phyloP scores from a whole-genome alignment of 2,113 vertebrate genomes.

The Spheniscus mendiculus region DNA sequence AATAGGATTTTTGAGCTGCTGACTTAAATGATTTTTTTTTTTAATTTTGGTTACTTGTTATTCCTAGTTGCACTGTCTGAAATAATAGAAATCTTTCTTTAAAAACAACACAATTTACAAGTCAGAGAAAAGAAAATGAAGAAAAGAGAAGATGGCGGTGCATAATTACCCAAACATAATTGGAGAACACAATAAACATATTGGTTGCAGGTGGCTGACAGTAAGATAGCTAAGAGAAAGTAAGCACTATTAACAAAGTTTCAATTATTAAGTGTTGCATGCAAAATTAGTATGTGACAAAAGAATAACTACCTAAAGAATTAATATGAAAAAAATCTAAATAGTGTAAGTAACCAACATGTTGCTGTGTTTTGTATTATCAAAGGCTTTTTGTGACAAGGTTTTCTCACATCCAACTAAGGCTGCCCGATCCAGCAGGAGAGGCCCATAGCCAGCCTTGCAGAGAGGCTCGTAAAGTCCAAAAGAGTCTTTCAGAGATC shows the following conservation, averaged over 20 bases:
- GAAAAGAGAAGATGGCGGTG: background rate
- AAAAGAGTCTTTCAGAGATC: background rate
- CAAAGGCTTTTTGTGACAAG: background rate
- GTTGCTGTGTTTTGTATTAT: background rate
- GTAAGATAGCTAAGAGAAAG: background rate
- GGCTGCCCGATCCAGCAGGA: rapidly evolving
- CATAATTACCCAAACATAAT: constrained; percentile 4
- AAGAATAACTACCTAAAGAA: background rate
- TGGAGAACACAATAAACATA: background rate
- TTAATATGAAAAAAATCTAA: background rate
- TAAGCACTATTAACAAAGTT: constrained; percentile 9
- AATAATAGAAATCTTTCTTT: background rate
- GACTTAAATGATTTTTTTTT: background rate
- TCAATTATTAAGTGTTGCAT: background rate
- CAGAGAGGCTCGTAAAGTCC: background rate
- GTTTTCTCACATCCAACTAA: background rate
- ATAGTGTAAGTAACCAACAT: background rate
- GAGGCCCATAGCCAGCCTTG: background rate
- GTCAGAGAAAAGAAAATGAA: background rate
- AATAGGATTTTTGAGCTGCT: background rate
- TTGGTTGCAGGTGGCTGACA: constrained; percentile 20
- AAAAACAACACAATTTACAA: background rate
- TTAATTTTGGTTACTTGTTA: background rate
- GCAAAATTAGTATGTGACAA: background rate
- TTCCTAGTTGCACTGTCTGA: background rate